phyloP scores from a whole-genome alignment of 2,888 invertebrate genomes.

The Lissonota sp. region DNA sequence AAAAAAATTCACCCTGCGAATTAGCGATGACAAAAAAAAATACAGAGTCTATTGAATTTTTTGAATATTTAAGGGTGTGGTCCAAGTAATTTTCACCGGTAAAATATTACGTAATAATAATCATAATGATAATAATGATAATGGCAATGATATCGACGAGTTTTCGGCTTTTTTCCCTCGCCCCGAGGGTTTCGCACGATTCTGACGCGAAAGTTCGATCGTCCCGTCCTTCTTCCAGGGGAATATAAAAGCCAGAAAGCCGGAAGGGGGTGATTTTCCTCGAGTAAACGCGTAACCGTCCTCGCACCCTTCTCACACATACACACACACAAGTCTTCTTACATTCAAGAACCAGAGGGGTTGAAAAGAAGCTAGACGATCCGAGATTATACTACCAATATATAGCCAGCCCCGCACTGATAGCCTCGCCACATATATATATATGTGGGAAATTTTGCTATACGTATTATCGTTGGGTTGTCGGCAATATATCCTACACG shows the following conservation, averaged over 20 bases:
- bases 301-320: conserved; percentile 23
- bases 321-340: too few species aligned
- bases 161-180: not conserved
- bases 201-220: conserved; percentile 47
- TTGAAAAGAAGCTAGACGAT: conserved; percentile 5
- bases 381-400: conserved; percentile 29
- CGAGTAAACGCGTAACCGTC: conserved; percentile 18
- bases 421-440: conserved; percentile 20
- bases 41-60: too few species aligned
- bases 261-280: conserved; percentile 45
- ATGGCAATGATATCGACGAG: too few species aligned
- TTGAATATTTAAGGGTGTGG: too few species aligned
- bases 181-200: conserved; percentile 34
- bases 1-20: too few species aligned
- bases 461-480: not conserved
- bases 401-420: conserved; percentile 25
- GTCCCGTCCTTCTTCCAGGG: conserved; percentile 26
- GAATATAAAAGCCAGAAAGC: conserved; percentile 41
- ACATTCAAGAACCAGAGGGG: not conserved
- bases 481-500: not conserved
- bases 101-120: too few species aligned
- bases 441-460: not conserved
- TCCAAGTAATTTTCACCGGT: too few species aligned
- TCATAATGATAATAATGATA: too few species aligned
- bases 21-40: too few species aligned